A percentile compares a stretch with the other conserved stretches of the same genome.
phyloP scores from a whole-genome alignment of 2,888 invertebrate genomes.

The Lepidochrysops patricia region DNA sequence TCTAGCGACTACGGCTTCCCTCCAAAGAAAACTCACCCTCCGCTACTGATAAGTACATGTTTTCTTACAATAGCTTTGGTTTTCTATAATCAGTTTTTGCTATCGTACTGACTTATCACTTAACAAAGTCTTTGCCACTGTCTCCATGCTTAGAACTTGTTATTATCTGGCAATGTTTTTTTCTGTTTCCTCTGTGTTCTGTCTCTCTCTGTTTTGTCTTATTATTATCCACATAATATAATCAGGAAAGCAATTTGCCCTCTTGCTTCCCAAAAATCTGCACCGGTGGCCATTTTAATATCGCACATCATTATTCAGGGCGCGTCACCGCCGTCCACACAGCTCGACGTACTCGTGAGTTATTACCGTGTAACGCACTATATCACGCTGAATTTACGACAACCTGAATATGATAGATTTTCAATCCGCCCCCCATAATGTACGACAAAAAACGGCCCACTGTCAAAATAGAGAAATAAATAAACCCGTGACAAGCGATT shows the following conservation, averaged over 20 bases:
- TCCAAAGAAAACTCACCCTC: too few species aligned
- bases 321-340: conserved; percentile 69
- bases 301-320: conserved; percentile 65
- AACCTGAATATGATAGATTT: conserved; percentile 75
- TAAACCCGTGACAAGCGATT: conserved; percentile 72
- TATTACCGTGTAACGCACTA: conserved; percentile 71
- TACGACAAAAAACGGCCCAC: conserved; percentile 64
- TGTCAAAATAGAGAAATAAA: conserved; percentile 75
- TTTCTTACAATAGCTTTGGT: too few species aligned
- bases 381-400: conserved; percentile 71
- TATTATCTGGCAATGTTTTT: too few species aligned
- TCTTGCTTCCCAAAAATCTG: conserved; percentile 27
- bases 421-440: conserved; percentile 67
- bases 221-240: background rate
- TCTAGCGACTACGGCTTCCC: too few species aligned
- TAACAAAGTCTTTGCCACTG: too few species aligned
- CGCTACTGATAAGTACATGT: too few species aligned
- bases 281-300: conserved; percentile 63
- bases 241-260: background rate
- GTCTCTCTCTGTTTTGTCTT: too few species aligned
- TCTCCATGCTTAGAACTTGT: too few species aligned
- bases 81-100: too few species aligned
- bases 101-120: too few species aligned
- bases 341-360: conserved; percentile 64
- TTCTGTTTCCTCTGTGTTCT: too few species aligned